Evolutionary conservation across 1,140 invertebrate genomes (phyloP).

Genomic region (Thaumatotibia leucotreta): DNA sequence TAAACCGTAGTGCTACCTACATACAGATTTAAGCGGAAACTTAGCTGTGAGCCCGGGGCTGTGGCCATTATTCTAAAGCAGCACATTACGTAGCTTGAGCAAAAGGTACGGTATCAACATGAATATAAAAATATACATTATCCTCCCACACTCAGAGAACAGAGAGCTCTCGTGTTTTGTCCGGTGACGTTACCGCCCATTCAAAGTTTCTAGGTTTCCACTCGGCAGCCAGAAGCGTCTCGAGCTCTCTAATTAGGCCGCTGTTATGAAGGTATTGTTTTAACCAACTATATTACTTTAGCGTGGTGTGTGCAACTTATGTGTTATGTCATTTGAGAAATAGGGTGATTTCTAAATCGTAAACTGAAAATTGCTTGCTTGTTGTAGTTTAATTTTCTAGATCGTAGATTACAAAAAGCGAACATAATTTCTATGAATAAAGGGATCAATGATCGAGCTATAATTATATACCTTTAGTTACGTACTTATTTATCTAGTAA

Average conservation of each 20-base stretch:
- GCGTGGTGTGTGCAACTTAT: not conserved
- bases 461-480: too few species aligned
- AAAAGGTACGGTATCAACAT: too few species aligned
- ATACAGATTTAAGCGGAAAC: not conserved
- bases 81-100: not conserved
- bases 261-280: constrained; percentile 10
- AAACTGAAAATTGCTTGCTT: too few species aligned
- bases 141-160: not conserved
- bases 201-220: not conserved
- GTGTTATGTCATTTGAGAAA: too few species aligned
- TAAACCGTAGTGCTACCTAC: not conserved
- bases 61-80: not conserved
- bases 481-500: too few species aligned
- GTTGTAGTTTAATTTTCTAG: too few species aligned
- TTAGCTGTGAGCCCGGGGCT: not conserved
- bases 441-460: too few species aligned
- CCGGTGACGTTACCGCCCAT: not conserved
- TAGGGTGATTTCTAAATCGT: too few species aligned
- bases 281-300: not conserved
- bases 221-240: not conserved
- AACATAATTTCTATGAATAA: too few species aligned
- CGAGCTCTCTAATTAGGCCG: constrained; percentile 3
- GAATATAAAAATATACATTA: not conserved
- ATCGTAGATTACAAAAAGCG: too few species aligned
- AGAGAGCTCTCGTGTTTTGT: not conserved